A percentile compares a stretch with the other conserved stretches of the same genome.
Evolutionary conservation across 2,797 vertebrate genomes (phyloP).

Genomic region (Champsocephalus gunnari): DNA sequence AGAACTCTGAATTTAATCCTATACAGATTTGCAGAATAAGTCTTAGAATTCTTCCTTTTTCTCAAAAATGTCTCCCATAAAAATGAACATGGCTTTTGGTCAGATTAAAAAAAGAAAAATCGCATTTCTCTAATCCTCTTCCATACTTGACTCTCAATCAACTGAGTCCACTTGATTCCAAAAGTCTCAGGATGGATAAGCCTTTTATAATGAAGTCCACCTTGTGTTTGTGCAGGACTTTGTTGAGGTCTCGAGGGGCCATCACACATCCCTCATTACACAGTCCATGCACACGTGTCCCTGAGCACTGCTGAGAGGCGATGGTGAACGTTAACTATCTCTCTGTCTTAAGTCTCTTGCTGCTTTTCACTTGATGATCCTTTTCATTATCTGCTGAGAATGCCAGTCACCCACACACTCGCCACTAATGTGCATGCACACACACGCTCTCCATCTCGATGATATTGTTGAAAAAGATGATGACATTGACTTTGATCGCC

Average conservation of each 20-base stretch:
- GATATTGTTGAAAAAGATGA: background rate
- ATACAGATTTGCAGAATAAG: too few species aligned
- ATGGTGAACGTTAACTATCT: background rate
- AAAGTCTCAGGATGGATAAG: background rate
- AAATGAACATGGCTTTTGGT: too few species aligned
- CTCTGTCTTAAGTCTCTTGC: background rate
- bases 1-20: too few species aligned
- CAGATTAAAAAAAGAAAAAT: too few species aligned
- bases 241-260: background rate
- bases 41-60: too few species aligned
- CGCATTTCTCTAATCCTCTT: too few species aligned
- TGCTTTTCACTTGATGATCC: slow-evolving; percentile 5
- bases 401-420: background rate
- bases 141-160: background rate
- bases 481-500: slow-evolving; percentile 3
- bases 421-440: background rate
- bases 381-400: slow-evolving; percentile 28
- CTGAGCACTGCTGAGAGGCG: background rate
- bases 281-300: background rate
- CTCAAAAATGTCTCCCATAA: too few species aligned
- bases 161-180: slow-evolving; percentile 1
- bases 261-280: background rate
- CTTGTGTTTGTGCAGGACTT: background rate
- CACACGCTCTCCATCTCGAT: background rate
- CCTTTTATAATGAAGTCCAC: background rate